Base-by-base conservation (phyloP, 2,888 invertebrate genomes). In the Germaria angustata region DNA sequence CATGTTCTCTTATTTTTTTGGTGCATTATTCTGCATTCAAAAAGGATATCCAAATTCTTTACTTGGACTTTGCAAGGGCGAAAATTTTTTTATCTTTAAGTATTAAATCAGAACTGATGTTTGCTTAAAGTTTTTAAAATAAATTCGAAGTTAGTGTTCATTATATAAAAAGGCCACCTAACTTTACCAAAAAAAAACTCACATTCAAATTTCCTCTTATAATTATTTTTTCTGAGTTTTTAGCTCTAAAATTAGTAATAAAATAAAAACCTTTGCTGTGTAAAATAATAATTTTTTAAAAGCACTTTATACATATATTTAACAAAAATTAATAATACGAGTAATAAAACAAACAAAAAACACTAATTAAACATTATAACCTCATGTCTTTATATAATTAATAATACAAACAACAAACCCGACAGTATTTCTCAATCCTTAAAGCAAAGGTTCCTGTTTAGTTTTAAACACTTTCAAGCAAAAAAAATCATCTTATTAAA, bases 401-500 rank as follows among this genome's bases (percentile, higher is more conserved):
- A 46, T 39, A 63, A 46, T 39, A 63, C 55, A 36, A 49, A 66
- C 20, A 69, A 65, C 46, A 66, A 66, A 59, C 61, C 81, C 81
- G 73, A 78, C 81, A 81, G 81, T 81, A 81, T 81, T 81, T 73
- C 77, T 39, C 53, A 73, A 81, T 34, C 68, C 68, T 68, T 81
- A 51, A 80, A 75, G 80, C 80, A 75, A 80, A 75, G 77, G 81
- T 81, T 81, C 77, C 81, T 81, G 81, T 77, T 77, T 77, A 81
- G 66, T 81, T 75, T 66, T 59, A 72, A 79, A 71, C 20, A 36
- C 11, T 51, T 61, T 41, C 46, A 20, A 46, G n/a, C 41, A 20
- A 15, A 28, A 61, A 32, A 63, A 6, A 17, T 36, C 41, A 53
- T 44, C 8, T 28, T 53, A 63, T 1, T 32, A 36, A 24, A 22